Evolutionary conservation across 2,113 vertebrate species (phyloP).

Genomic region (Deroptyus accipitrinus): DNA sequence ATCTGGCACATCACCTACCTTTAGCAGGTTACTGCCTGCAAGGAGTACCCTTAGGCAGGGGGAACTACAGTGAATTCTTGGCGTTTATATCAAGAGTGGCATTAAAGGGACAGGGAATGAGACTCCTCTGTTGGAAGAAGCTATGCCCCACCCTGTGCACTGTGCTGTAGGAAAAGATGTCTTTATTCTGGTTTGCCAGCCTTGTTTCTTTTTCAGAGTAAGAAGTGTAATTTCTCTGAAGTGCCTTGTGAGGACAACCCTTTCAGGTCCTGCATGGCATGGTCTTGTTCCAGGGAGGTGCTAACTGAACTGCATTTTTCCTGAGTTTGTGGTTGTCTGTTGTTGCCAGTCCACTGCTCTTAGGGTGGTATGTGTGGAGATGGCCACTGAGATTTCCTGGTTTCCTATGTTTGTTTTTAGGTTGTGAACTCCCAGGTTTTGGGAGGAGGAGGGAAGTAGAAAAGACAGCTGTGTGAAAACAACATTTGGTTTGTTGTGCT

Average conservation of each 20-base stretch:
- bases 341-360: not conserved
- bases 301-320: not conserved
- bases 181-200: not conserved
- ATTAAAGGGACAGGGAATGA: not conserved
- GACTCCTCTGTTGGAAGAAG: not conserved
- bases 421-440: constrained; percentile 21
- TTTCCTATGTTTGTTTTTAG: not conserved
- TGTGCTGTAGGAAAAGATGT: not conserved
- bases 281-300: not conserved
- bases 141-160: not conserved
- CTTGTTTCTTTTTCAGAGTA: not conserved
- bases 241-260: not conserved
- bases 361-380: not conserved
- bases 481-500: constrained; percentile 13
- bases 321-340: not conserved
- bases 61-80: not conserved
- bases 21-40: not conserved
- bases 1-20: not conserved
- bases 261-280: not conserved
- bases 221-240: not conserved
- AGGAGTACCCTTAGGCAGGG: not conserved
- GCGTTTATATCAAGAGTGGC: not conserved
- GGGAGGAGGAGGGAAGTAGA: not conserved
- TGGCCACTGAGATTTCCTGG: not conserved
- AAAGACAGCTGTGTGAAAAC: constrained; percentile 12